These are phyloP conservation scores for Thripadectes ignobilis DNA, from an alignment of 2,797 vertebrate genomes.

Conservation along the genomic window DNA sequence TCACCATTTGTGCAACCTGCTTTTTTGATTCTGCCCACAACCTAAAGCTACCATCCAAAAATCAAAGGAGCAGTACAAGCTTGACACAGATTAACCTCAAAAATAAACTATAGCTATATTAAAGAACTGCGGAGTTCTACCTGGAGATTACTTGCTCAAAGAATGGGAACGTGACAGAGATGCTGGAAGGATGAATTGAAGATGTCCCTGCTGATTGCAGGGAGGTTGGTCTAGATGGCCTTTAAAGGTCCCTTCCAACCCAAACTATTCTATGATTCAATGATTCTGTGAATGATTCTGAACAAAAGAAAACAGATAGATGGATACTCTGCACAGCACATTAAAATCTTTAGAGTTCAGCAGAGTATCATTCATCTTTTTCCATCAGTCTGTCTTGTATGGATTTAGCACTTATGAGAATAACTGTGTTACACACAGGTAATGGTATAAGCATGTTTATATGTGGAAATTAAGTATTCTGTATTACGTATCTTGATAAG, in stretches of 20 bases:
- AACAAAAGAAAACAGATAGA: neutral
- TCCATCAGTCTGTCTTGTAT: neutral
- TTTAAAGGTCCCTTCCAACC: neutral
- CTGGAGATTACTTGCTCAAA: conserved; percentile 1
- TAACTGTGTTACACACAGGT: neutral
- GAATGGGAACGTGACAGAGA: neutral
- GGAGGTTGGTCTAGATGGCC: neutral
- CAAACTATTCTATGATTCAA: neutral
- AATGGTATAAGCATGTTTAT: neutral
- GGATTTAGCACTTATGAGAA: neutral
- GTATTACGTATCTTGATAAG: neutral
- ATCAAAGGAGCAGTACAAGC: neutral
- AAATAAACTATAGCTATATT: conserved; percentile 19
- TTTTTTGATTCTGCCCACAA: neutral
- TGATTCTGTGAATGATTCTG: neutral
- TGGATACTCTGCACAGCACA: neutral
- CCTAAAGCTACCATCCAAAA: neutral
- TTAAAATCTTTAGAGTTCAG: neutral
- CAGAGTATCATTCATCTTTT: neutral
- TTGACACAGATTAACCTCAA: neutral
- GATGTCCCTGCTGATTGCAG: neutral
- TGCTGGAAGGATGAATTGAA: neutral
- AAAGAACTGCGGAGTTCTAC: neutral
- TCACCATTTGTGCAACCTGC: neutral
- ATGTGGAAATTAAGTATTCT: neutral